Evolutionary conservation across 2,888 invertebrate species (phyloP).

Genomic region (Plutella xylostella): DNA sequence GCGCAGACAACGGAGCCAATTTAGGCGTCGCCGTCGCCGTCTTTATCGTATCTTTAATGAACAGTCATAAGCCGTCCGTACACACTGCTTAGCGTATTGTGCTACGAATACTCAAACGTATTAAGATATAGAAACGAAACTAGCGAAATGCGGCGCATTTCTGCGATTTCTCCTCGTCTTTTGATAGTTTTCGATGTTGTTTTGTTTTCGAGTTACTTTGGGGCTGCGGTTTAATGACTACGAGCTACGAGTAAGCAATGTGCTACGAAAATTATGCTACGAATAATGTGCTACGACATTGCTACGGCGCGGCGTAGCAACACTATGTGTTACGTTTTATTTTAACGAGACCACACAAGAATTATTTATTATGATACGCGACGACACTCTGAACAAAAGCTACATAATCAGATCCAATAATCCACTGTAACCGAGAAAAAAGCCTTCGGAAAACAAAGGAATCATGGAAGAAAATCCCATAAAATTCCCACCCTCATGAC

Average conservation of each 20-base stretch:
- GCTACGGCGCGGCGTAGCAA: neutral
- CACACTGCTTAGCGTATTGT: constrained; percentile 54
- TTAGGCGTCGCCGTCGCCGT: constrained; percentile 45
- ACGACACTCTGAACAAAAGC: neutral
- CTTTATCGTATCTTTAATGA: constrained; percentile 69
- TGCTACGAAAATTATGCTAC: too few species aligned
- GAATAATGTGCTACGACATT: neutral
- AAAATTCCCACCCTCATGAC: constrained; percentile 52
- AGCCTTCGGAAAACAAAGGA: neutral
- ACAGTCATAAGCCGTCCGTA: constrained; percentile 56
- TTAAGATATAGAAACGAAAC: too few species aligned
- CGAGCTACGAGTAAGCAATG: too few species aligned
- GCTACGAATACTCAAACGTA: too few species aligned
- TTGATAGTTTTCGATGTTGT: too few species aligned
- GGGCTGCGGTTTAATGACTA: too few species aligned
- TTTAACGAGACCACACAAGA: too few species aligned
- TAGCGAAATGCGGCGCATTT: too few species aligned
- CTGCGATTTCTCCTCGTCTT: too few species aligned
- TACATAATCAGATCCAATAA: neutral
- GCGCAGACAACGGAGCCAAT: constrained; percentile 36
- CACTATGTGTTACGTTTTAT: neutral
- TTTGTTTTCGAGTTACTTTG: too few species aligned
- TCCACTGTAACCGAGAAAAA: neutral
- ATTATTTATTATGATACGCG: too few species aligned
- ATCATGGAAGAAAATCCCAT: constrained; percentile 14